Evolutionary conservation across 2,888 invertebrate species (phyloP).

Genomic region (Lasioglossum pauxillum): DNA sequence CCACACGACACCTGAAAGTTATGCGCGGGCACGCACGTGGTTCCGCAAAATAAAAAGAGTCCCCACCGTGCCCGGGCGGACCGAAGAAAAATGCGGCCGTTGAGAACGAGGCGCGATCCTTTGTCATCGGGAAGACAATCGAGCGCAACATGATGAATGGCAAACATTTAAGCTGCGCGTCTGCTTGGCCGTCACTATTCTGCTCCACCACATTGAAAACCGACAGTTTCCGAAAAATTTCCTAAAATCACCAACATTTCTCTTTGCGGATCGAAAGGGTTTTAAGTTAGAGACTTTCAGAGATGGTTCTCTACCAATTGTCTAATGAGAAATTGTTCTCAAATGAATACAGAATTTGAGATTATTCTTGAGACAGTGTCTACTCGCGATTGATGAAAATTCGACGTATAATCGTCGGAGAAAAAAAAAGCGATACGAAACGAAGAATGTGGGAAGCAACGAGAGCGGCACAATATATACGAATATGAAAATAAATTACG

Average conservation of each 20-base stretch:
- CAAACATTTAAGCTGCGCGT: conserved; percentile 52
- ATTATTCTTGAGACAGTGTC: background rate
- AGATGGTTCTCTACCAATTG: background rate
- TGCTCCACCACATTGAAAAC: background rate
- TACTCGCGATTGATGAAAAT: background rate
- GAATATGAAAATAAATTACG: conserved; percentile 55
- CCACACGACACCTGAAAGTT: conserved; percentile 79
- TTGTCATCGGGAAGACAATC: conserved; percentile 70
- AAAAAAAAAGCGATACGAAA: background rate
- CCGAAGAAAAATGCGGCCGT: conserved; percentile 55
- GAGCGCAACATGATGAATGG: conserved; percentile 62
- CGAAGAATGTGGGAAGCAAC: background rate
- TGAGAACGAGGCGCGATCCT: conserved; percentile 56
- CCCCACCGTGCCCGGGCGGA: conserved; percentile 1
- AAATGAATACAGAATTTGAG: background rate
- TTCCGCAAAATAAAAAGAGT: conserved; percentile 75
- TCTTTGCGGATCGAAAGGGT: too few relatives aligned
- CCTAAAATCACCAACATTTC: background rate
- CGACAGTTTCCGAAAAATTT: background rate
- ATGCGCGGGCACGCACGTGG: conserved; percentile 81
- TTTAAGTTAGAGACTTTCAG: background rate
- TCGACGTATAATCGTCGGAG: background rate
- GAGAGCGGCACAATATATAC: conserved; percentile 39
- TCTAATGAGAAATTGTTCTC: background rate
- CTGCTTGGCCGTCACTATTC: background rate